Evolutionary conservation across 2,888 invertebrate species (phyloP), one percentile per base, ranked within the genome.

Genomic region (Bombylius discolor): DNA sequence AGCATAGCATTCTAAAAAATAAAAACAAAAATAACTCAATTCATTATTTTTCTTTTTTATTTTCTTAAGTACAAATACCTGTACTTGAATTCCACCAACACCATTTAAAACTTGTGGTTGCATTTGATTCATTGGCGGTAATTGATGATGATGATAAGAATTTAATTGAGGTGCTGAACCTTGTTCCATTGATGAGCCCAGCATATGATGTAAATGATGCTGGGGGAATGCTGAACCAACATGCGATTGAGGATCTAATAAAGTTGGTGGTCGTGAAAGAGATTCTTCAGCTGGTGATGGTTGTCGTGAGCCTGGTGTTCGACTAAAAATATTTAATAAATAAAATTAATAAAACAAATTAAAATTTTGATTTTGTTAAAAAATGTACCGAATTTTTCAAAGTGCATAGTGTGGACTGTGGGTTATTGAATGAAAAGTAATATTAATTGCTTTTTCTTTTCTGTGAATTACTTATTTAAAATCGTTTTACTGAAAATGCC

Each of bases 251-350:
- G 68, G 70, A 63, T 73, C 73, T n/a, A 74, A 64, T 55, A 71
- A 57, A 49, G 67, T 68, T 58, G 79, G 75, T 55, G 78, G 79
- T 52, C 81, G 78, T 64, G 76, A 77, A 63, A 75, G 72, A 59
- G 75, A 77, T 66, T 89, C 89, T 74, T 92, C 92, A 14, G 90
- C 89, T 52, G 94, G 93, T 48, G 93, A 94, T 60, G 91, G 91
- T 75, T 93, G 93, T 67, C 92, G 83, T 67, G 93, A 92, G 54
- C 91, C 90, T 47, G 89, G 89, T 62, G 90, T 90, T 66, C 91
- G 89, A 73, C 89, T 90, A 5, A 65, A 64, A 45, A 36, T 33
- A 49, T 42, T 23, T 39, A 14, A 51, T 11, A 23, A 50, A 47
- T 13, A 36, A 51, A 51, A 45, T 39, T 11, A 45, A n/a, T 47